These are phyloP conservation scores for Pogoniulus pusillus DNA, from an alignment of 2,797 vertebrate species.

Conservation along the genomic window DNA sequence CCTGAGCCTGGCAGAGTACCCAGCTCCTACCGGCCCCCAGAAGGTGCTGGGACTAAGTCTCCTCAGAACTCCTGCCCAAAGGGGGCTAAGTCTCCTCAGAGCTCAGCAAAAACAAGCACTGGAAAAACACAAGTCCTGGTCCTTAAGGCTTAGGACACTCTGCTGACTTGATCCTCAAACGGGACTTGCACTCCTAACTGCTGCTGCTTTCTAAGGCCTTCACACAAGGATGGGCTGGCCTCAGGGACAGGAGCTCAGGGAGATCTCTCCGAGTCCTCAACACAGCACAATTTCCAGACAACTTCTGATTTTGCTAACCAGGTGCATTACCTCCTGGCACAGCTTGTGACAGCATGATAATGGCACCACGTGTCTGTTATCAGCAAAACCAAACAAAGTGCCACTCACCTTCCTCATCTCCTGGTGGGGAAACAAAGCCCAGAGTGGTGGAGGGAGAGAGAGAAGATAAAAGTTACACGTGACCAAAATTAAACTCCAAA, in stretches of 20 bases:
- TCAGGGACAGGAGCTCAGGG: not conserved
- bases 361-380: not conserved
- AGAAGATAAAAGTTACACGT: not conserved
- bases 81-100: too few relatives aligned
- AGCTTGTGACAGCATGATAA: not conserved
- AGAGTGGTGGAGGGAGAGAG: not conserved
- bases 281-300: not conserved
- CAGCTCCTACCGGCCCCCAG: not conserved
- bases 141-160: not conserved
- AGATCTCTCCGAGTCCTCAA: not conserved
- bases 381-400: not conserved
- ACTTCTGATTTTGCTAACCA: not conserved
- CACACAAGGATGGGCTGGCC: not conserved
- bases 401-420: slow-evolving; percentile 51
- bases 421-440: not conserved
- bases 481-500: not conserved
- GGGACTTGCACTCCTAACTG: not conserved
- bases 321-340: not conserved
- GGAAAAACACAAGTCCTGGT: not conserved
- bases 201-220: not conserved
- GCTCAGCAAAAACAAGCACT: not conserved
- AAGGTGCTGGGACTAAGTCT: too few relatives aligned
- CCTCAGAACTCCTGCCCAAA: not conserved
- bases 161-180: not conserved
- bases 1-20: not conserved